A percentile compares a stretch with the other conserved stretches of the same genome.
phyloP scores from a whole-genome alignment of 2,113 vertebrate species.

The Heptranchias perlo region DNA sequence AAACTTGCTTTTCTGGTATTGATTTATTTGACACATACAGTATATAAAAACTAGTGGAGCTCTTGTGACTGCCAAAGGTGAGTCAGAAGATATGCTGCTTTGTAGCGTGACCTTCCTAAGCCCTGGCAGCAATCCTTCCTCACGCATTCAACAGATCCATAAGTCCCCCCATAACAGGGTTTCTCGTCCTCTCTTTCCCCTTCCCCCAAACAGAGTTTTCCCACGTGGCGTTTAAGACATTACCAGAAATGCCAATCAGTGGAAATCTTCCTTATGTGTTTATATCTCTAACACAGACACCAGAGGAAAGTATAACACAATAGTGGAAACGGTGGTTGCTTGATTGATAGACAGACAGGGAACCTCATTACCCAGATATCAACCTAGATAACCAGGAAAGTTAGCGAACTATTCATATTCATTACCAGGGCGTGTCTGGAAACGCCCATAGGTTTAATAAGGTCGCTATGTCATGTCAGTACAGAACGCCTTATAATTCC shows the following conservation, averaged over 20 bases:
- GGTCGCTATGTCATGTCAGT: background rate
- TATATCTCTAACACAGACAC: background rate
- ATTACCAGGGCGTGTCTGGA: slow-evolving; percentile 9
- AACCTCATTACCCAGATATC: background rate
- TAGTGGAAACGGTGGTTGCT: background rate
- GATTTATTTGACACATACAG: background rate
- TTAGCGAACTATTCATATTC: slow-evolving; percentile 5
- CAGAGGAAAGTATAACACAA: background rate
- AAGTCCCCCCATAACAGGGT: background rate
- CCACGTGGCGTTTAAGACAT: background rate
- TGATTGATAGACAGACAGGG: background rate
- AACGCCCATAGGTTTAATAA: slow-evolving; percentile 25
- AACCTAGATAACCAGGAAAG: background rate
- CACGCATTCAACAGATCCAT: background rate
- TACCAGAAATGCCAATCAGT: too few species aligned
- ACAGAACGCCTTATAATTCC: background rate
- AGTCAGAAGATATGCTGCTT: background rate
- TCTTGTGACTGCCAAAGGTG: background rate
- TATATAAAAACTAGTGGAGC: background rate
- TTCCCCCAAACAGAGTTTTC: background rate
- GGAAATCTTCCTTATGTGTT: background rate
- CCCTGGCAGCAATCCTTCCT: background rate
- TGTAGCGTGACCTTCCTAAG: background rate
- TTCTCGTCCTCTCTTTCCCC: background rate
- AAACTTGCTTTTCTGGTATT: too few species aligned